Percentiles rank a stretch among this genome's conserved stretches.
Evolutionary conservation across 2,888 invertebrate genomes (phyloP).

Genomic region (Cephus nigrinus): DNA sequence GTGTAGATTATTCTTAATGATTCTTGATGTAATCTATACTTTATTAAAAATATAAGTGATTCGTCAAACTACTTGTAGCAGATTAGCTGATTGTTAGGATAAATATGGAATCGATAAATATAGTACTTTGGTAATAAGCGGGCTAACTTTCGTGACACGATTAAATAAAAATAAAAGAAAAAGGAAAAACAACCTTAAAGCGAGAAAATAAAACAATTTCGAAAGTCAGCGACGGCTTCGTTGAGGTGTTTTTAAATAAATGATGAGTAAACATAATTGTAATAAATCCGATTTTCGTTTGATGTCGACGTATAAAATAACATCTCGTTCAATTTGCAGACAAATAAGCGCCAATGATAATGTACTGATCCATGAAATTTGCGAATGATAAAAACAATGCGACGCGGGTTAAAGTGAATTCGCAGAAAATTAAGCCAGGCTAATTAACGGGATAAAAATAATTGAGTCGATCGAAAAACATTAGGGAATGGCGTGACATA

Average conservation of each 20-base stretch:
- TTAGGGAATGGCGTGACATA: neutral
- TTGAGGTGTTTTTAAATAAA: neutral
- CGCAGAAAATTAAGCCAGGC: neutral
- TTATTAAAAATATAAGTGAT: neutral
- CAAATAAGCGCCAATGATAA: neutral
- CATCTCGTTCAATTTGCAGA: neutral
- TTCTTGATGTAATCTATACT: neutral
- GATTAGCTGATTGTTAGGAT: neutral
- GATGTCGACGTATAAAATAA: neutral
- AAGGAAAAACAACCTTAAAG: too few relatives aligned
- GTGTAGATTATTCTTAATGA: neutral
- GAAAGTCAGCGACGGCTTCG: neutral
- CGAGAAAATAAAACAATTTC: neutral
- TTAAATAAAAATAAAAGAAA: neutral
- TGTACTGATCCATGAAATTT: neutral
- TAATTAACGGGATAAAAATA: neutral
- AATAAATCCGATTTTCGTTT: neutral
- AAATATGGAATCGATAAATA: neutral
- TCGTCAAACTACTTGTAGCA: neutral
- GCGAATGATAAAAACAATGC: neutral
- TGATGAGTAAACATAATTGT: neutral
- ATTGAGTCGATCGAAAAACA: neutral
- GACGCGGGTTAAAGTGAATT: neutral
- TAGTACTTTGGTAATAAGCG: neutral
- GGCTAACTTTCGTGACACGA: neutral